Evolutionary conservation across 2,888 invertebrate species (phyloP).

Genomic region (Entomobrya proxima): DNA sequence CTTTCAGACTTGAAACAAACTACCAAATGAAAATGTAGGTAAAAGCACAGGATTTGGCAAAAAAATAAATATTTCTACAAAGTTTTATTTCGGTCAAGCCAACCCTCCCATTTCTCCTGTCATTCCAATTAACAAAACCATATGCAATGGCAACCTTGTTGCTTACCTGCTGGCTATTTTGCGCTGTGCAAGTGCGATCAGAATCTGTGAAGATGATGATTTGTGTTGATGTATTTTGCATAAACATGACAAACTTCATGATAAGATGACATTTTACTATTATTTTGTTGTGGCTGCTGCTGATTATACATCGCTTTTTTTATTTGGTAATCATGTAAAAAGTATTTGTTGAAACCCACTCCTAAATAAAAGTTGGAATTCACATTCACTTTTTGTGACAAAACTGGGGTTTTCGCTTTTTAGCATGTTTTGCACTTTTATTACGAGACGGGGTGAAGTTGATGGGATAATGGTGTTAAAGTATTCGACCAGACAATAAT

Average conservation of each 20-base stretch:
- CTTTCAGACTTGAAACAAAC: no score
- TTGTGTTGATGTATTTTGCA: neutral
- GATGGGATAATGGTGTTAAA: neutral
- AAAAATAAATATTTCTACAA: neutral
- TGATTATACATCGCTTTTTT: neutral
- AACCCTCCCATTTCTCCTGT: slow-evolving; percentile 5
- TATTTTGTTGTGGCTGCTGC: neutral
- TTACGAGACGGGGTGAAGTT: neutral
- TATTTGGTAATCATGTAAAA: neutral
- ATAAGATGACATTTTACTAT: slow-evolving; percentile 31
- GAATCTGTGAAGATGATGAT: neutral
- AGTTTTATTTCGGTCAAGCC: slow-evolving; percentile 21
- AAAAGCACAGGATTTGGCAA: neutral
- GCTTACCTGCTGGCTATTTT: neutral
- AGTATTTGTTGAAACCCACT: neutral
- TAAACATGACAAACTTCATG: slow-evolving; percentile 37
- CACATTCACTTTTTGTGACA: neutral
- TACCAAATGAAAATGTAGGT: slow-evolving; percentile 15
- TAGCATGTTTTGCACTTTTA: neutral
- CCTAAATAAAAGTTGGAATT: neutral
- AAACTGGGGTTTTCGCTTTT: neutral
- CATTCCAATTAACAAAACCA: slow-evolving; percentile 12
- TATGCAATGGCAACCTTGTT: neutral
- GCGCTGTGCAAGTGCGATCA: neutral
- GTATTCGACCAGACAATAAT: neutral